Evolutionary conservation across 2,888 invertebrate species (phyloP).

Genomic region (Synanthedon vespiformis): DNA sequence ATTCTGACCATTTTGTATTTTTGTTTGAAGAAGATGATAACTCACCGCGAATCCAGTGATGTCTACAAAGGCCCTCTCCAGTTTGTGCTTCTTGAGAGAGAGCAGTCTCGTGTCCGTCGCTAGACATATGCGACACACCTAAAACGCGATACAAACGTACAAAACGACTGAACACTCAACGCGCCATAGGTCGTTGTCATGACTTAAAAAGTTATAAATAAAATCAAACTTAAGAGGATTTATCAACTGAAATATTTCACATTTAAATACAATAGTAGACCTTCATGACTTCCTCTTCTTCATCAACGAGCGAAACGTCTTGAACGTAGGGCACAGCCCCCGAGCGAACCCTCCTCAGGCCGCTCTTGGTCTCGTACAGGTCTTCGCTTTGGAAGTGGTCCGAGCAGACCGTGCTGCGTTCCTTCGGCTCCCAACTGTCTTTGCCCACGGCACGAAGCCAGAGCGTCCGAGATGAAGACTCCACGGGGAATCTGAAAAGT

Average conservation of each 20-base stretch:
- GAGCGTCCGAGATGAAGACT: constrained; percentile 20
- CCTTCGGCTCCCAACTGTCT: constrained; percentile 30
- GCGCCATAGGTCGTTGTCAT: too few relatives aligned
- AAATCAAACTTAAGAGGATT: too few relatives aligned
- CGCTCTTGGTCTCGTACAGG: constrained; percentile 38
- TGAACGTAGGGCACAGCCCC: constrained; percentile 40
- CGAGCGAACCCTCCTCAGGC: constrained; percentile 28
- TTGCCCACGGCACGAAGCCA: constrained; percentile 42
- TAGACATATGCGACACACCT: constrained; percentile 51
- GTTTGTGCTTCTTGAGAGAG: constrained; percentile 25
- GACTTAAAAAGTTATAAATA: too few relatives aligned
- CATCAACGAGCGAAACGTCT: constrained; percentile 16
- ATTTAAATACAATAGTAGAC: too few relatives aligned
- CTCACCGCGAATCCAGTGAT: constrained; percentile 42
- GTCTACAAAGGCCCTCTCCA: constrained; percentile 31
- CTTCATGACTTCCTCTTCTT: too few relatives aligned
- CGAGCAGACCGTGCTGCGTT: constrained; percentile 40
- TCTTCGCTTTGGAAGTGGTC: constrained; percentile 44
- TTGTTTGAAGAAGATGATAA: not conserved
- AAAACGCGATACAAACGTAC: constrained; percentile 11
- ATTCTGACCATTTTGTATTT: too few relatives aligned
- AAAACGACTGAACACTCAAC: too few relatives aligned
- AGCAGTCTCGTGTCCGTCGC: constrained; percentile 26
- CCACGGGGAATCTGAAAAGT: constrained; percentile 43
- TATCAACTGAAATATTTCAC: too few relatives aligned